phyloP scores from a whole-genome alignment of 2,888 invertebrate genomes.

The Altica lythri region DNA sequence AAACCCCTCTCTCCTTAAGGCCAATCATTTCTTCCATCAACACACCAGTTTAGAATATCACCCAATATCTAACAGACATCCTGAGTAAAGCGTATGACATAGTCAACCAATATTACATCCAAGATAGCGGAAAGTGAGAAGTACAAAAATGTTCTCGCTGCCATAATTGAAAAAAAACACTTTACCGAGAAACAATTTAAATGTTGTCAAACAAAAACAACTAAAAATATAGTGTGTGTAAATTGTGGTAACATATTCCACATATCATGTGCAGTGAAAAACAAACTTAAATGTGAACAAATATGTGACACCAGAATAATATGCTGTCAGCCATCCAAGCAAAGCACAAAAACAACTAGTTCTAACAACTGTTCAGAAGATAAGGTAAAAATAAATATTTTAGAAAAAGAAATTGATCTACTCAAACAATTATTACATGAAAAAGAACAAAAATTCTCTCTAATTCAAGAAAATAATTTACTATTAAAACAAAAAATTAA shows the following conservation, averaged over 20 bases:
- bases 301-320: conserved; percentile 16
- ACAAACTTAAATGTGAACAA: too few species aligned
- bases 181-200: conserved; percentile 11
- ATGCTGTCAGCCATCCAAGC: conserved; percentile 1
- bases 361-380: too few species aligned
- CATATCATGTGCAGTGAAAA: conserved; percentile 9
- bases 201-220: conserved; percentile 16
- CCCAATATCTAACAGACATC: too few species aligned
- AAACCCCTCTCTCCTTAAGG: too few species aligned
- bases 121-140: conserved; percentile 16
- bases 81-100: too few species aligned
- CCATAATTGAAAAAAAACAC: neutral
- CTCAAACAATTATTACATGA: neutral
- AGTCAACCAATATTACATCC: too few species aligned
- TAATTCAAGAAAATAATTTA: conserved; percentile 7
- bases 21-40: too few species aligned
- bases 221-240: conserved; percentile 16
- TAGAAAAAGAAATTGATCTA: conserved; percentile 6
- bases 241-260: conserved; percentile 11
- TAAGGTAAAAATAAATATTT: too few species aligned
- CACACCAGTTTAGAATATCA: too few species aligned
- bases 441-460: conserved; percentile 11
- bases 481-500: conserved; percentile 4
- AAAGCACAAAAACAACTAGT: neutral
- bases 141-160: conserved; percentile 5